Base-by-base conservation (phyloP, 2,888 invertebrate genomes). In the Zaprionus bogoriensis region DNA sequence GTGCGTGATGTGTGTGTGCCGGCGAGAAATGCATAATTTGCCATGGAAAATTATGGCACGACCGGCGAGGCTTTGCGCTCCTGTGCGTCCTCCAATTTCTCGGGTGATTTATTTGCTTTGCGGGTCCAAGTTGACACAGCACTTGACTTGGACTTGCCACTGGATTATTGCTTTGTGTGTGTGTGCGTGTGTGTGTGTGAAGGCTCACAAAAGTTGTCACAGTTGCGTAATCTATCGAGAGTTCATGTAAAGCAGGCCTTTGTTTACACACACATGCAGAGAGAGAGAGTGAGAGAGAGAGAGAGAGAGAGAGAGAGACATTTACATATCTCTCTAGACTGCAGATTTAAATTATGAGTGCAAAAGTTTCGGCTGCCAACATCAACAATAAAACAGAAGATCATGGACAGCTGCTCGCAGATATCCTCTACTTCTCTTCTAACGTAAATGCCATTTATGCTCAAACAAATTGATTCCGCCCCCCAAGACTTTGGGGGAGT, bases 51-150 rank as follows among this genome's bases (percentile, higher is more conserved):
- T 73, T 75, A 64, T 62, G 66, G 61, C 53, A 54, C 20, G 39
- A 39, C 30, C 14, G 17, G 14, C 14, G 44, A 46, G 10, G 10
- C 19, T n/a, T 10, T 9, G 54, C 20, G 47, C 48, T 53, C 28
- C 58, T 54, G 39, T 30, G 51, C 46, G 36, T 27, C 51, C 53
- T 46, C 53, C 66, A 54, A 63, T 67, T 74, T 63, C 41, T 64
- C 48, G 62, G 65, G 58, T 81, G 85, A 87, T 87, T 87, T 82
- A 84, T 84, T 70, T 84, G 54, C 39, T 64, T 72, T 84, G 62
- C 72, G 69, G 63, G 67, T n/a, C 76, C 66, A 80, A 76, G 76
- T 84, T 87, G 81, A 77, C 82, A 69, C 62, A 81, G 79, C 75
- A 70, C 75, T 77, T 67, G 73, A 75, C 77, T 77, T 48, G 67